These are phyloP conservation scores for Sarcophaga subvicina DNA, from an alignment of 2,888 invertebrate genomes.

Conservation along the genomic window DNA sequence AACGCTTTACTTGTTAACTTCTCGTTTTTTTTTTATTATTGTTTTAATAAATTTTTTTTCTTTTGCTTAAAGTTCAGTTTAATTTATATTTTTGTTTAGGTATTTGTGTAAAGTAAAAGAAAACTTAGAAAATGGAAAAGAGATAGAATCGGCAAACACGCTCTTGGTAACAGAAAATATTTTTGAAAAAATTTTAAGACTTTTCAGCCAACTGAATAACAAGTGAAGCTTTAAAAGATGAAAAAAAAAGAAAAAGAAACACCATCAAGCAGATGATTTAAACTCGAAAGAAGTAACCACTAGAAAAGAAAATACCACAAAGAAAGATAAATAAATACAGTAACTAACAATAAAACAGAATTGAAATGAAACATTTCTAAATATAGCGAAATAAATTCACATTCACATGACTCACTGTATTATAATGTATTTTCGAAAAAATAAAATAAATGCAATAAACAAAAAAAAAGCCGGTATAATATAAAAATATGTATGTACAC, in stretches of 20 bases:
- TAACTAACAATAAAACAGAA: slow-evolving; percentile 30
- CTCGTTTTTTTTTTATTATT: too few species aligned
- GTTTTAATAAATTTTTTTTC: background rate
- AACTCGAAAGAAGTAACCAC: background rate
- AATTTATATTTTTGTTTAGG: background rate
- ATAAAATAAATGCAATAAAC: slow-evolving; percentile 26
- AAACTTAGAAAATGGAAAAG: slow-evolving; percentile 38
- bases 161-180: slow-evolving; percentile 51
- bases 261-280: background rate
- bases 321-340: background rate
- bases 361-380: slow-evolving; percentile 48
- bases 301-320: background rate
- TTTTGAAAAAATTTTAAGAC: slow-evolving; percentile 32
- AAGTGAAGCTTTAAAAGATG: slow-evolving; percentile 59
- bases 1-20: too few species aligned
- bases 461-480: slow-evolving; percentile 46
- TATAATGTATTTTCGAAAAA: slow-evolving; percentile 30
- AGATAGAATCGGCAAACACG: slow-evolving; percentile 48
- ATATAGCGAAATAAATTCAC: slow-evolving; percentile 51
- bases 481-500: background rate
- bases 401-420: slow-evolving; percentile 51
- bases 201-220: slow-evolving; percentile 47
- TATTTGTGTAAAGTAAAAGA: background rate
- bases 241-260: background rate
- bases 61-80: background rate